Base-by-base conservation (phyloP, 1,140 invertebrate species). In the Drosophila yakuba region DNA sequence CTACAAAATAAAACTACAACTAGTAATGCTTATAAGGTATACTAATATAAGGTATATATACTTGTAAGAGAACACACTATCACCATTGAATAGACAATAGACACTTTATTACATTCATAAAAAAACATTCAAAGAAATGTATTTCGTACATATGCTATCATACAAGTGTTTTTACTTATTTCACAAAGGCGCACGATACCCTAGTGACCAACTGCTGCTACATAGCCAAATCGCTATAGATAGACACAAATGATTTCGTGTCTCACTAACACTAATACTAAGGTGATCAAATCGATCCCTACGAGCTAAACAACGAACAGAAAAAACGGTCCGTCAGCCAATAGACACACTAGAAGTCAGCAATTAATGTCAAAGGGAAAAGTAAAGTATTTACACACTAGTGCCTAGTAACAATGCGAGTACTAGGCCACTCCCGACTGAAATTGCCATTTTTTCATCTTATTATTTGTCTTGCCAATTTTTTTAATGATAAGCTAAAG, bases 201-300 rank as follows among this genome's bases (percentile, higher is more conserved):
- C 48, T 48, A 32, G 35, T 36, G 54, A 51, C 43, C 32, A 56
- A 77, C 44, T 69, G 47, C 60, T 54, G 43, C 59, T 45, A 51
- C 68, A 51, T 80, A 77, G 55, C 63, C 48, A 71, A 74, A 71
- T 12, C 20, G 60, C 80, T 83, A 82, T 83, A 83, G 73, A 80
- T 82, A 85, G 80, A 80, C 67, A 44, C 69, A 66, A 36, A 68
- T 77, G 74, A 78, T 83, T 74, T 73, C 25, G 54, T 76, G 73
- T 72, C 62, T 41, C 71, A 78, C 62, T 36, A 80, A 54, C 58
- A 78, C 74, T 56, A 59, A 50, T 28, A 35, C 45, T 62, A 68
- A 45, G 47, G 54, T 61, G 57, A 79, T 71, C 52, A 76, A 68
- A 62, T 59, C 44, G 43, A 78, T 45, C 48, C 51, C 20, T 45